Percentiles rank a stretch among this genome's conserved stretches.
Conservation (phyloP, 1,140 invertebrate species). For the Drosophila mayri region DNA sequence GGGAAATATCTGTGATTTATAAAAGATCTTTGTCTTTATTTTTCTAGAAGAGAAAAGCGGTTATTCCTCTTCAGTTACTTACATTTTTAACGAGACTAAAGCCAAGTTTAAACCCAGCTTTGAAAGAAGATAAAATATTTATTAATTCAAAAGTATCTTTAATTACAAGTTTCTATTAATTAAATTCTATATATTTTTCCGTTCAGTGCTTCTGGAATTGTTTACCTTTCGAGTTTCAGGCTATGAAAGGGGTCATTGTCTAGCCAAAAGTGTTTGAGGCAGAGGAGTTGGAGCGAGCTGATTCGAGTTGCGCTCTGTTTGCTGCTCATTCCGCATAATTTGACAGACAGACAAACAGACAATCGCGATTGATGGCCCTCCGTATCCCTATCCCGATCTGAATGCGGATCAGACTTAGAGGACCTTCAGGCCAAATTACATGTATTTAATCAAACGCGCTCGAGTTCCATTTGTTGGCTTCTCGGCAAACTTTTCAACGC, state of each 20-base stretch:
- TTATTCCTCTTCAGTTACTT: background rate
- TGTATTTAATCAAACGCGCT: constrained; percentile 79
- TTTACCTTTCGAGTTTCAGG: constrained; percentile 36
- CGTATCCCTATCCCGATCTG: constrained; percentile 1
- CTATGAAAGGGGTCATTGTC: constrained; percentile 52
- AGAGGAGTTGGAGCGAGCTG: constrained; percentile 28
- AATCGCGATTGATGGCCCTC: constrained; percentile 71
- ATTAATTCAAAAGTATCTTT: background rate
- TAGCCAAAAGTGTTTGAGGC: constrained; percentile 32
- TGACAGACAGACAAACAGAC: constrained; percentile 72
- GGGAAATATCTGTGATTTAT: background rate
- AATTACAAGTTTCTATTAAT: background rate
- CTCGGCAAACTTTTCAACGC: constrained; percentile 72
- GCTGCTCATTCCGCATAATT: constrained; percentile 73
- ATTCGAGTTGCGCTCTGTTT: constrained; percentile 27
- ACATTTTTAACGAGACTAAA: too few relatives aligned
- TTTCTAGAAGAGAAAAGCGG: background rate
- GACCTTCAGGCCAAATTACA: constrained; percentile 64
- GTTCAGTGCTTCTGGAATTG: constrained; percentile 11
- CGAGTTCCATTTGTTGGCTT: constrained; percentile 72
- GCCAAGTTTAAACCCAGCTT: background rate
- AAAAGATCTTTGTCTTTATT: background rate
- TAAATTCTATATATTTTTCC: background rate
- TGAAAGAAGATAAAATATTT: background rate
- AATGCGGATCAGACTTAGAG: background rate